Percentiles rank a stretch among this genome's conserved stretches.
These are phyloP conservation scores for Tenodera sinensis DNA, from an alignment of 2,888 invertebrate species.

Conservation along the genomic window DNA sequence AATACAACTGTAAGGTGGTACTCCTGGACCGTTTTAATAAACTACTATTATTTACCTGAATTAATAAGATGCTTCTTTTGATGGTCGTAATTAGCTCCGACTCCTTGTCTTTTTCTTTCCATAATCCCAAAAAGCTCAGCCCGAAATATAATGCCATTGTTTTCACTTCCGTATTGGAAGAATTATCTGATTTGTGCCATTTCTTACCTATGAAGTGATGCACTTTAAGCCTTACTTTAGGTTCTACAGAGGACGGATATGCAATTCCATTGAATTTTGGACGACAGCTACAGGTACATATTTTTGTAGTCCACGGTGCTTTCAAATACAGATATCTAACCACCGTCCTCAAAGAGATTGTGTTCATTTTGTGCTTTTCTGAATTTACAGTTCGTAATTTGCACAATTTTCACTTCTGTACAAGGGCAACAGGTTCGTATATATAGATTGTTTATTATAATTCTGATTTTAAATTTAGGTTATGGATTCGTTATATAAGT, in stretches of 20 bases:
- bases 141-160: background rate
- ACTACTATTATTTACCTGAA: conserved; percentile 50
- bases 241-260: background rate
- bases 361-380: background rate
- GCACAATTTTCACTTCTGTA: background rate
- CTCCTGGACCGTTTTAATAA: too few species aligned
- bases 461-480: background rate
- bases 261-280: background rate
- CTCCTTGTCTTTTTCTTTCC: conserved; percentile 57
- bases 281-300: background rate
- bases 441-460: too few species aligned
- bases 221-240: background rate
- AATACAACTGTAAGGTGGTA: too few species aligned
- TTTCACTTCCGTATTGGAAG: background rate
- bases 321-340: background rate
- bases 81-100: conserved; percentile 71
- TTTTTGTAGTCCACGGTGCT: background rate
- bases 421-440: background rate
- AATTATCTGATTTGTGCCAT: background rate
- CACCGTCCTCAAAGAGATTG: background rate
- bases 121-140: conserved; percentile 53
- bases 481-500: background rate
- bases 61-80: conserved; percentile 73
- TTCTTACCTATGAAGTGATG: background rate
- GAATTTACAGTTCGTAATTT: background rate